These are phyloP conservation scores for Lophura nycthemera DNA, from an alignment of 2,113 vertebrate genomes.

Conservation along the genomic window DNA sequence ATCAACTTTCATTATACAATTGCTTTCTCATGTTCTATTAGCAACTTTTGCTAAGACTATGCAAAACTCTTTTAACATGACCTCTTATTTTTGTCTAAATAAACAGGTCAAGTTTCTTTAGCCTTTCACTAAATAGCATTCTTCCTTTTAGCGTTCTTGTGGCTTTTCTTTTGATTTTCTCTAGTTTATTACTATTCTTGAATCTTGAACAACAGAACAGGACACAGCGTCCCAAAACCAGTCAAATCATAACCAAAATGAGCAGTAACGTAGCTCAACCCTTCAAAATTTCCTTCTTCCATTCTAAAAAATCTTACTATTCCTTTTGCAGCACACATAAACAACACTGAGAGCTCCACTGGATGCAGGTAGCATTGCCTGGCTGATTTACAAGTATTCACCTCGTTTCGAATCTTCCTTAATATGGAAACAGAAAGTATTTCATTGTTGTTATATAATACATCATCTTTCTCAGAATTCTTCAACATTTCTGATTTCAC, in stretches of 20 bases:
- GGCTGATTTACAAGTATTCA: background rate
- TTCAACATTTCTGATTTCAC: background rate
- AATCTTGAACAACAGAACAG: background rate
- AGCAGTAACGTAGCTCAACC: background rate
- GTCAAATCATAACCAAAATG: background rate
- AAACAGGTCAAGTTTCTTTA: background rate
- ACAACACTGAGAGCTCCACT: background rate
- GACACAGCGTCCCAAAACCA: background rate
- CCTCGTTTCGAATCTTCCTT: background rate
- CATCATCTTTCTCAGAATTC: background rate
- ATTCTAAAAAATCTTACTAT: background rate
- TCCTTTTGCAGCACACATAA: background rate
- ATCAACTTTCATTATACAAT: background rate
- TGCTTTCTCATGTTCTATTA: background rate
- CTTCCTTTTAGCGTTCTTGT: background rate
- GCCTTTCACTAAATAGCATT: background rate
- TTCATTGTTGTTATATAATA: background rate
- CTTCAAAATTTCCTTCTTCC: background rate
- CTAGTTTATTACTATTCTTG: background rate
- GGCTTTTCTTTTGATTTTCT: background rate
- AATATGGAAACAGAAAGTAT: background rate
- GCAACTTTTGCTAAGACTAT: background rate
- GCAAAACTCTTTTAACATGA: background rate
- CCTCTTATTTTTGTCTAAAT: background rate
- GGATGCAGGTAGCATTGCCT: accelerated